Evolutionary conservation across 2,113 vertebrate genomes (phyloP), one percentile per base, ranked within the genome.

Genomic region (Tympanuchus pallidicinctus): DNA sequence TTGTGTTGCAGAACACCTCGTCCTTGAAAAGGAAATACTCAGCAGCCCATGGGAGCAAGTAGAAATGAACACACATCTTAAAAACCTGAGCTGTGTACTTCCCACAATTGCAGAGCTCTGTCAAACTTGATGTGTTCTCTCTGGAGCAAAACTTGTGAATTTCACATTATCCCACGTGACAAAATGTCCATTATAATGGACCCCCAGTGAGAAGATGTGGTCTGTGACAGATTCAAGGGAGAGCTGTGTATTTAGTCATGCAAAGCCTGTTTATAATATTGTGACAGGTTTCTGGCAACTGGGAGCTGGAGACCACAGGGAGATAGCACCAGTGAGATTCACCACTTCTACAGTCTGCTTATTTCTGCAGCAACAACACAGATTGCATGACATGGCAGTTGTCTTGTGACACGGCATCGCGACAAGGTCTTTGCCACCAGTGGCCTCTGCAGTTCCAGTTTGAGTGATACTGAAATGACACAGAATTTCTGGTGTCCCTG

Each of bases 201-300:
- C 45, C 60, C 89, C 88, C 82, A 86, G 82, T 11, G 88, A 67
- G 88, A 22, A 19, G 82, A 74, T 83, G 1, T 61, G 79, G 42
- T 50, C 42, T 60, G 34, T 83, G 73, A 95, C 60, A 86, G 54
- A 71, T 50, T 71, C 60, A 18, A 34, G 72, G 57, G 65, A 86
- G 82, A n/a, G 21, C 0, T 7, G 50, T 22, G 56, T 42, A 76
- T 67, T 90, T 48, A 82, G 82, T 61, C 1, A 2, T 73, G 86
- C 88, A 93, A 89, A 91, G 64, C 85, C 54, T 82, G 79, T 13
- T 66, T 80, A 28, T 43, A 90, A 86, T 91, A 67, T 77, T 94
- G 82, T 94, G 94, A 81, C 92, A 90, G 86, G 36, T 81, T 83
- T 91, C 82, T 91, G 86, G 93, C 93, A 93, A 8, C 73, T 36